phyloP scores from a whole-genome alignment of 2,888 invertebrate species.

The Cryptops parisi region DNA sequence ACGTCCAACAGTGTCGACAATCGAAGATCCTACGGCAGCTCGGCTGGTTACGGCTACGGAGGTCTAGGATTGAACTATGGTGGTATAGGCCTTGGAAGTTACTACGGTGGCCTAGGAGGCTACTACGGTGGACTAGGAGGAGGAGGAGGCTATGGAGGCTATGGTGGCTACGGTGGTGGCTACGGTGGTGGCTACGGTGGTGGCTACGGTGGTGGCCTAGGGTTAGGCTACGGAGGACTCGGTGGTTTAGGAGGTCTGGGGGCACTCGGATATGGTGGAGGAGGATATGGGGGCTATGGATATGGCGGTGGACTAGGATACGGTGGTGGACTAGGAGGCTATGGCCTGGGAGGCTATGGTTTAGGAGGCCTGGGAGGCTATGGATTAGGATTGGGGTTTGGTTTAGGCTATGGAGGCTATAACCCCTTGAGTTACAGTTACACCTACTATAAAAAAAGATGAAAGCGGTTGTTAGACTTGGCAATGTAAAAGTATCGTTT shows the following conservation, averaged over 20 bases:
- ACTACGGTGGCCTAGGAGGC: constrained; percentile 16
- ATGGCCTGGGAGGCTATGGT: constrained; percentile 12
- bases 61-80: neutral
- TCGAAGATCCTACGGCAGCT: constrained; percentile 13
- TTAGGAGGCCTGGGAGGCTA: constrained; percentile 10
- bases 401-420: neutral
- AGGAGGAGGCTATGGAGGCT: constrained; percentile 15
- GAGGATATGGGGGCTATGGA: constrained; percentile 15
- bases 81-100: neutral
- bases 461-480: too few species aligned
- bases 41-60: constrained; percentile 14
- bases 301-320: constrained; percentile 16
- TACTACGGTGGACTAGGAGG: constrained; percentile 16
- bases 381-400: neutral
- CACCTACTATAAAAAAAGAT: neutral
- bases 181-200: constrained; percentile 7
- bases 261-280: constrained; percentile 15
- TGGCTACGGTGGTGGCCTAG: neutral
- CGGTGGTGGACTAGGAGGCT: constrained; percentile 15
- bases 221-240: constrained; percentile 13
- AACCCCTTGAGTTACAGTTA: neutral
- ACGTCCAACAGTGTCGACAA: neutral
- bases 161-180: constrained; percentile 15
- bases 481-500: too few species aligned
- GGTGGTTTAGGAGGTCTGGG: constrained; percentile 17